These are phyloP conservation scores for Hypercompe scribonia DNA, from an alignment of 2,888 invertebrate species.

Conservation along the genomic window DNA sequence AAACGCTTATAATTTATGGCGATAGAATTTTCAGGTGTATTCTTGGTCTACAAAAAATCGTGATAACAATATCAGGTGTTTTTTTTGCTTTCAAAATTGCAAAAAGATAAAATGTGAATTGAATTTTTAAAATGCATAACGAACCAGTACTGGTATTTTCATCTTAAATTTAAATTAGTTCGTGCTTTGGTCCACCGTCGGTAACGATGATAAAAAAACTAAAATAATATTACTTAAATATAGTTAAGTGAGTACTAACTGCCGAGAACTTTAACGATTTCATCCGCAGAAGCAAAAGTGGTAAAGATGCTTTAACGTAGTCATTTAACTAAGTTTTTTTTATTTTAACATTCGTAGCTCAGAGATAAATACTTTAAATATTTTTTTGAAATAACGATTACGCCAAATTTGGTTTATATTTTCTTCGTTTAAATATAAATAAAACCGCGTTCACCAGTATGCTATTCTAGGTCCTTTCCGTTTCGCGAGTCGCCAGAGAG, in stretches of 20 bases:
- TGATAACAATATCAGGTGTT: too few relatives aligned
- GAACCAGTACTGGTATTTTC: constrained; percentile 32
- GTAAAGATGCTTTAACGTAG: constrained; percentile 6
- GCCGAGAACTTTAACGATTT: constrained; percentile 24
- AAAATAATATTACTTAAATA: constrained; percentile 38
- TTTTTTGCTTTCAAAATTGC: background rate
- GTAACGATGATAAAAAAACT: constrained; percentile 39
- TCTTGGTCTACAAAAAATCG: background rate
- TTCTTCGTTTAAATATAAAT: background rate
- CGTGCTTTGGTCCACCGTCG: constrained; percentile 32
- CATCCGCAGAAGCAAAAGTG: constrained; percentile 21
- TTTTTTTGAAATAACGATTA: background rate
- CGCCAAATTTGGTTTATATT: background rate
- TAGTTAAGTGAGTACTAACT: constrained; percentile 21
- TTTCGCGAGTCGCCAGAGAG: too few relatives aligned
- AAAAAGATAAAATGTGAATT: background rate
- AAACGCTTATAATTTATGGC: background rate
- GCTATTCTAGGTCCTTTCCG: too few relatives aligned
- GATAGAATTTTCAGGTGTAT: background rate
- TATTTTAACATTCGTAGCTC: constrained; percentile 12
- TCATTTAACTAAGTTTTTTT: constrained; percentile 24
- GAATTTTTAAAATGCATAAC: constrained; percentile 16
- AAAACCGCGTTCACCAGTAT: too few relatives aligned
- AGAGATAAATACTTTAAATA: background rate
- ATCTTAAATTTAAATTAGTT: constrained; percentile 50